Evolutionary conservation across 2,113 vertebrate genomes (phyloP), one percentile per base, ranked within the genome.

Genomic region (Nyctibius bracteatus): DNA sequence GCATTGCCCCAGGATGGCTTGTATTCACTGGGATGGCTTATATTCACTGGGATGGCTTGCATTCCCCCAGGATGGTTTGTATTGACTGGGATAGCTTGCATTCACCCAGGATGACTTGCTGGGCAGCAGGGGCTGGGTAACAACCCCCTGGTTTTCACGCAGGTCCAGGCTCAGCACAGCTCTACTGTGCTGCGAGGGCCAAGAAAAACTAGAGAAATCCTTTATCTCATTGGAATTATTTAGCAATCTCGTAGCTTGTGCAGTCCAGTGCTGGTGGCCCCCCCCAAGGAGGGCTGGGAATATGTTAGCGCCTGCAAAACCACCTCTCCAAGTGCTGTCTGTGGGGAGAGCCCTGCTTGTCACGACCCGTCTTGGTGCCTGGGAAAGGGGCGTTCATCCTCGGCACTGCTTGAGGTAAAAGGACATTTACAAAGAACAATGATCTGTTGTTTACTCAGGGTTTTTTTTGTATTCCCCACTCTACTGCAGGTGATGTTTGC

Each of bases 321-420:
- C 14, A 1, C 11, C 9, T 61, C 52, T 59, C 35, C 52, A n/a
- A 22, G 14, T 2, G 2, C 11, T 8, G 8, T 3, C 9, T 28
- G 0, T 1, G 0, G 3, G n/a, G 62, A 73, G 31, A 86, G 3
- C 30, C 18, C 54, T 13, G 2, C 23, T 8, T 12, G 11, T 6
- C 10, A 27, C 0, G 4, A 28, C 37, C 41, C 4, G 0, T 1
- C 3, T 23, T 23, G 66, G n/a, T 30, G 22, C 58, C 31, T 58
- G 1, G 2, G 31, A 4, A 79, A 43, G 43, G 51, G 31, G 5
- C 0, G 0, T 8, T 77, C 7, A 3, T 44, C 73, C 74, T 52
- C 52, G 19, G 61, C 37, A 6, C 30, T 10, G 35, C 81, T 84
- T 4, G 67, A 78, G 72, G 62, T n/a, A 46, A 58, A 47, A 83